Evolutionary conservation across 2,888 invertebrate species (phyloP), one percentile per base, ranked within the genome.

Genomic region (Noctua fimbriata): DNA sequence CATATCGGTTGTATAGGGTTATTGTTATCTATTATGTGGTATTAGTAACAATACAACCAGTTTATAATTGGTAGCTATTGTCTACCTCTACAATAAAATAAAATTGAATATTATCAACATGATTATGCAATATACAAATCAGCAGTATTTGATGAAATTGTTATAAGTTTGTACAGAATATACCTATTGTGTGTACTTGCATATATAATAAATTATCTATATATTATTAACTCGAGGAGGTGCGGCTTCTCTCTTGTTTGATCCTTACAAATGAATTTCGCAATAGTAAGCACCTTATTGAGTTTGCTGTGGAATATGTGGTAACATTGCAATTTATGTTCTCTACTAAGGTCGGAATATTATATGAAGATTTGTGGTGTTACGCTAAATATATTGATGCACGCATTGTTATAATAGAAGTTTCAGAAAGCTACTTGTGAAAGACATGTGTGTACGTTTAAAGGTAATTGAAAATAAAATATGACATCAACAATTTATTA

Each of bases 251-350:
- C 28, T 41, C 32, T 41, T 55, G 36, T 47, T 36, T 71, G 52
- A 55, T 71, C 21, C 44, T 44, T n/a, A 5, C n/a, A 28, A 63
- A 36, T 28, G 28, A 28, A 69, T 76, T 58, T 75, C 24, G 32
- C 32, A 75, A 63, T 69, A 69, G n/a, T 6, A 52, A 1, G 21
- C 32, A 69, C 44, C 47, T 16, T 32, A 69, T 49, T 58, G 21
- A 55, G 55, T 69, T 49, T 49, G 47, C 18, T 7, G 55, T 41
- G 41, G 7, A 49, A 65, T 76, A 65, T 65, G 24, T 81, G 47
- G 63, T 41, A 16, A 41, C 21, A 58, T 55, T 70, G 47, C 78
- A 78, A 52, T 47, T 63, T 32, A 52, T 63, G 16, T 71, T 10
- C 12, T n/a, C 18, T 63, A 10, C 3, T 60, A 36, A 16, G 9